Evolutionary conservation across 1,140 invertebrate species (phyloP).

Genomic region (Drosophila littoralis): DNA sequence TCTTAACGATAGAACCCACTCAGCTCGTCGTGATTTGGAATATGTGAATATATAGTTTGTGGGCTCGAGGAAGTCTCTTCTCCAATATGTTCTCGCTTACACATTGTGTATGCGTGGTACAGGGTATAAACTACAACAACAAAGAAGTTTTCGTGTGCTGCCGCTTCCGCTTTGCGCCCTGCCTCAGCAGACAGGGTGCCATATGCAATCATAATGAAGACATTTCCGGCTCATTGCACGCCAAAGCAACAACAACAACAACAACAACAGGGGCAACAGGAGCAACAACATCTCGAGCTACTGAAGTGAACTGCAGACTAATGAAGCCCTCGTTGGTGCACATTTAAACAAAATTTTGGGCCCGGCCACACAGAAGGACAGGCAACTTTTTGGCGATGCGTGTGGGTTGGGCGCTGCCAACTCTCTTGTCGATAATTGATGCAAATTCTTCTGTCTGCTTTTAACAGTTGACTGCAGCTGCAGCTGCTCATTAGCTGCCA

Average conservation of each 20-base stretch:
- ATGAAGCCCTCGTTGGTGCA: slow-evolving; percentile 61
- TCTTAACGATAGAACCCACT: too few species aligned
- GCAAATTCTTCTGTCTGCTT: slow-evolving; percentile 28
- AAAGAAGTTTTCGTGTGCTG: slow-evolving; percentile 63
- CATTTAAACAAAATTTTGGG: slow-evolving; percentile 30
- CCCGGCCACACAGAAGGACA: neutral
- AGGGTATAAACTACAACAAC: slow-evolving; percentile 42
- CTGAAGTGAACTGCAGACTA: slow-evolving; percentile 36
- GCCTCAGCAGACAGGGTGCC: slow-evolving; percentile 30
- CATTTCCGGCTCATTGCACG: slow-evolving; percentile 75
- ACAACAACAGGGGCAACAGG: neutral
- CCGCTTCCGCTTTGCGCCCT: slow-evolving; percentile 36
- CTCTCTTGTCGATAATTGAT: slow-evolving; percentile 38
- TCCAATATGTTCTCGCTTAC: neutral
- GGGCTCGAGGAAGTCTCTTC: too few species aligned
- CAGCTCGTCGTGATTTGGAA: too few species aligned
- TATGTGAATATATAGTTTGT: too few species aligned
- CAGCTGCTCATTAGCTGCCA: slow-evolving; percentile 19
- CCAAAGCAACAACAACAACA: slow-evolving; percentile 47
- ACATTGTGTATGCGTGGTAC: neutral
- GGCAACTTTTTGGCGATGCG: neutral
- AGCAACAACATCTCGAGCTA: neutral
- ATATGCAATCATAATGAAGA: slow-evolving; percentile 80
- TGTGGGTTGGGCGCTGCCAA: slow-evolving; percentile 6
- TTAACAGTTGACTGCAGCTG: slow-evolving; percentile 36